Conservation (phyloP, 2,888 invertebrate species). For the Campaea margaritaria region DNA sequence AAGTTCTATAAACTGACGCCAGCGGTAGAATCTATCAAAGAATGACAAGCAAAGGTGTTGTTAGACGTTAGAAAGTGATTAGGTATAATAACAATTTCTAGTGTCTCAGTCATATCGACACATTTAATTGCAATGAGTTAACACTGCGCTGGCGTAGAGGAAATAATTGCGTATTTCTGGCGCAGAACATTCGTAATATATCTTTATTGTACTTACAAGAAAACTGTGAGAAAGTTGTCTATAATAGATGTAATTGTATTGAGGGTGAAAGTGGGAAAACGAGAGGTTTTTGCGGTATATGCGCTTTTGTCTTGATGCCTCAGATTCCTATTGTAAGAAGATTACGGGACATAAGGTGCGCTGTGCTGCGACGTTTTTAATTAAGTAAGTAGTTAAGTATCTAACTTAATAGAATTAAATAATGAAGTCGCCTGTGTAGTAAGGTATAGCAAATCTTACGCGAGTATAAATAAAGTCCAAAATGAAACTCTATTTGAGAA, state of each 20-base stretch:
- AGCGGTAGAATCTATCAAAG: not conserved
- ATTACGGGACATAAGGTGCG: too few relatives aligned
- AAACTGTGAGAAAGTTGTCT: constrained; percentile 69
- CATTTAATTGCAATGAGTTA: constrained; percentile 11
- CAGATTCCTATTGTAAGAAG: not conserved
- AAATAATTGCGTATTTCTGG: constrained; percentile 21
- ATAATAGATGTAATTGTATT: constrained; percentile 63
- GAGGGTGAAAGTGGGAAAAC: constrained; percentile 73
- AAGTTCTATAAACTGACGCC: too few relatives aligned
- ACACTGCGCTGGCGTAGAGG: constrained; percentile 8
- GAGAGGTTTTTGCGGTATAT: constrained; percentile 52
- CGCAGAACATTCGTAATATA: constrained; percentile 15
- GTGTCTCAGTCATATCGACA: constrained; percentile 5
- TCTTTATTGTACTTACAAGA: constrained; percentile 35
- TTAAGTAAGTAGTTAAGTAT: too few relatives aligned
- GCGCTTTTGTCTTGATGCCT: constrained; percentile 34
- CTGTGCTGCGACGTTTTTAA: too few relatives aligned
- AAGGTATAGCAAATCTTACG: too few relatives aligned
- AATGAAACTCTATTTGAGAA: not conserved
- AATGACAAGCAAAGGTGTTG: not conserved
- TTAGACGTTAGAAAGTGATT: not conserved
- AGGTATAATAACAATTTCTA: not conserved
- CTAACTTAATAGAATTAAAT: too few relatives aligned
- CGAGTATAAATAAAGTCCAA: too few relatives aligned
- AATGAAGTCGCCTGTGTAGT: too few relatives aligned